phyloP scores from a whole-genome alignment of 2,888 invertebrate genomes.

The Hyppa rectilinea region DNA sequence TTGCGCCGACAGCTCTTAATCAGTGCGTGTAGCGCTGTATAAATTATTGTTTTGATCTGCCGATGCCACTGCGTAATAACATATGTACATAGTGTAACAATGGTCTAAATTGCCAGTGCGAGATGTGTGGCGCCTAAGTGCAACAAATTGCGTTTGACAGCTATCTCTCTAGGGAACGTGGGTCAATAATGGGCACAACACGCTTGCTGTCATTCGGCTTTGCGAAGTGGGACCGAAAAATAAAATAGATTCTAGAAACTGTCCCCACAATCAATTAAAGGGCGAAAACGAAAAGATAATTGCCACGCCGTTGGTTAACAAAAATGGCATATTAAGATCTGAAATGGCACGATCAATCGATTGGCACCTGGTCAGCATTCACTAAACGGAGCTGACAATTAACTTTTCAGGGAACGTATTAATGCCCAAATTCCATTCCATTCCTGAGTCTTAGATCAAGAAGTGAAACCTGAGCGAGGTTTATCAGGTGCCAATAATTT shows the following conservation, averaged over 20 bases:
- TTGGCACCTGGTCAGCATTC: background rate
- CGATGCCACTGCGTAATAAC: slow-evolving; percentile 75
- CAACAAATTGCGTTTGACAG: slow-evolving; percentile 1
- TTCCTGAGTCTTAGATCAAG: too few species aligned
- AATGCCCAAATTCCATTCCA: background rate
- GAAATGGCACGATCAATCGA: background rate
- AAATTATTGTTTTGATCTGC: slow-evolving; percentile 73
- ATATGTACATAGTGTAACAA: slow-evolving; percentile 57
- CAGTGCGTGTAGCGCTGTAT: slow-evolving; percentile 69
- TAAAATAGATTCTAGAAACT: background rate
- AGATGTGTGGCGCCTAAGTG: slow-evolving; percentile 33
- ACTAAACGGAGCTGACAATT: background rate
- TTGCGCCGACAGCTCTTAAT: slow-evolving; percentile 55
- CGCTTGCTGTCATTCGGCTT: background rate
- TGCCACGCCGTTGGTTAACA: too few species aligned
- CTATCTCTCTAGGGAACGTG: background rate
- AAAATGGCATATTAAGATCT: background rate
- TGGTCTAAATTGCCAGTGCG: slow-evolving; percentile 48
- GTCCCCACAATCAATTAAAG: background rate
- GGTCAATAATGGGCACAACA: background rate
- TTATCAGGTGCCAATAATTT: background rate
- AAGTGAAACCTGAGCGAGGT: background rate
- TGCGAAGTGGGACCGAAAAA: background rate
- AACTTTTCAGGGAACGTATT: background rate
- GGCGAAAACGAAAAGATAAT: background rate